phyloP scores from a whole-genome alignment of 2,888 invertebrate genomes.

The Allygus modestus region DNA sequence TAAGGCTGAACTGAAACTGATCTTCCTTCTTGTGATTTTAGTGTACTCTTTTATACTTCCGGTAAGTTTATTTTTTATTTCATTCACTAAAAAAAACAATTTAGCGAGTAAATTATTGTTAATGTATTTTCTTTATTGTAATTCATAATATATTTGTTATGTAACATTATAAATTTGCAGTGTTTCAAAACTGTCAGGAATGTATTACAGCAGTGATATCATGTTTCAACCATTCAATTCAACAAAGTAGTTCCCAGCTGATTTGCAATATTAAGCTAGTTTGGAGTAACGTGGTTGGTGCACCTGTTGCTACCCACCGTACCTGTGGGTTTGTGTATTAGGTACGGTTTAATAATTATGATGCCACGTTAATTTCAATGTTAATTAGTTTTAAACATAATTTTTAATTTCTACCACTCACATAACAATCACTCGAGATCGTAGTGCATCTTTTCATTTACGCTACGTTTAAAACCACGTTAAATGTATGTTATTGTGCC shows the following conservation, averaged over 20 bases:
- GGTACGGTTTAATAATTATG: background rate
- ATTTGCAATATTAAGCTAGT: background rate
- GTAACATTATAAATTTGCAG: too few relatives aligned
- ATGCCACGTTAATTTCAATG: too few relatives aligned
- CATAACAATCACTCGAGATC: too few relatives aligned
- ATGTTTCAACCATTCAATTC: background rate
- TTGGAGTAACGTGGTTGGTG: background rate
- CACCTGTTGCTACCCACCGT: background rate
- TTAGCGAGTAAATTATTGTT: background rate
- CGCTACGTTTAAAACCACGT: too few relatives aligned
- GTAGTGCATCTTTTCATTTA: too few relatives aligned
- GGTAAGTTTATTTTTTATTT: background rate
- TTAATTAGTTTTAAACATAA: too few relatives aligned
- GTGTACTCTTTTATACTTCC: constrained; percentile 26
- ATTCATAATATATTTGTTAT: background rate
- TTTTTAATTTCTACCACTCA: too few relatives aligned
- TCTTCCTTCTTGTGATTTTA: constrained; percentile 36
- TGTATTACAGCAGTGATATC: too few relatives aligned
- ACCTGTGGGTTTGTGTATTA: background rate
- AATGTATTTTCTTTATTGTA: background rate
- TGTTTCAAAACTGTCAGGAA: too few relatives aligned
- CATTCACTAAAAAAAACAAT: background rate
- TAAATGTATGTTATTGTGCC: too few relatives aligned
- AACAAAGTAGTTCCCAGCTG: background rate
- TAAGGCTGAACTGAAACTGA: constrained; percentile 25